Evolutionary conservation across 2,797 vertebrate genomes (phyloP).

Genomic region (Peromyscus nudipes): DNA sequence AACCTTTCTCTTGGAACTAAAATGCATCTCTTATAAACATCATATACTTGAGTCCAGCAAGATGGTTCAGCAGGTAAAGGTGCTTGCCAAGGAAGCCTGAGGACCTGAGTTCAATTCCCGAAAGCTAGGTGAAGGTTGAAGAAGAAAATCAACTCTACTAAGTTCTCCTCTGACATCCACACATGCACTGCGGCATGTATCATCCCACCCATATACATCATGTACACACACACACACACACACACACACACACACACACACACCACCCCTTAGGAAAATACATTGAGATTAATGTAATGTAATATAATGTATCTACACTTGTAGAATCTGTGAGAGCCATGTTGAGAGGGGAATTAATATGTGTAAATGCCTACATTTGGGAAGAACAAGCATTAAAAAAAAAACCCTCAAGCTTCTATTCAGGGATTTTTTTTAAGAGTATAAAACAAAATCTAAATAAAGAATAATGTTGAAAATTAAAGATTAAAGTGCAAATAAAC

Average conservation of each 20-base stretch:
- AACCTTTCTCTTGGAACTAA: background rate
- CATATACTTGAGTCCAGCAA: background rate
- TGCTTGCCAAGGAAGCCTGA: background rate
- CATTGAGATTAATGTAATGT: background rate
- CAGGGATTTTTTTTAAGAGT: background rate
- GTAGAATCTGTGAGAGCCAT: background rate
- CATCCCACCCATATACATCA: background rate
- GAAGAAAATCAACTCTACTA: background rate
- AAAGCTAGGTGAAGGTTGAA: background rate
- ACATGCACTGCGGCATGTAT: no score
- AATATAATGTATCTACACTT: background rate
- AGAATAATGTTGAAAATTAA: background rate
- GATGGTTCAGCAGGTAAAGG: no score
- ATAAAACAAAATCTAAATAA: background rate
- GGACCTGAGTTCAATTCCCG: background rate
- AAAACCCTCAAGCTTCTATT: background rate
- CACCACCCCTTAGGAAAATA: background rate
- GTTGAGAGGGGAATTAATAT: background rate
- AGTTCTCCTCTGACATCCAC: background rate
- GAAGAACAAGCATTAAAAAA: background rate
- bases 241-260: background rate
- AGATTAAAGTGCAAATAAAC: constrained; percentile 2
- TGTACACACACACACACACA: background rate
- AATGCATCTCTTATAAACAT: background rate
- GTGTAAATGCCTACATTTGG: background rate